Evolutionary conservation across 2,888 invertebrate genomes (phyloP), one percentile per base, ranked within the genome.

Genomic region (Dendrolimus pini): DNA sequence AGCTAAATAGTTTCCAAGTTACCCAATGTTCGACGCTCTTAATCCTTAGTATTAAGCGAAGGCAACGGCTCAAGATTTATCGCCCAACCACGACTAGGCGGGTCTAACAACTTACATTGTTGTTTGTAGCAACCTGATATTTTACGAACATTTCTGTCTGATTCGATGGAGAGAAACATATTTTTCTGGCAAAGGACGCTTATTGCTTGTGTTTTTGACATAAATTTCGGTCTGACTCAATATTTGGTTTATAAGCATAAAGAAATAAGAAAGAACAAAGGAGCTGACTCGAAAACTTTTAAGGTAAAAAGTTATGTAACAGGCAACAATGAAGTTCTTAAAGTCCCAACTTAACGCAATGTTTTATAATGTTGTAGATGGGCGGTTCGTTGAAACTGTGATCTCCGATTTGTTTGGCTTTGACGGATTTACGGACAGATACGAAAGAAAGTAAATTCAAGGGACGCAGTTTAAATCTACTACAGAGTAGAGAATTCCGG

Each of bases 61-160:
- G 78, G 77, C 77, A 74, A 66, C 75, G 74, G 76, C 75, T 78
- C 67, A 64, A 70, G 79, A 84, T 85, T 84, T 84, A 85, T 83
- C 71, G 78, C 63, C 65, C 56, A 64, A 71, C 69, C 75, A 71
- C 74, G 71, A 66, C 74, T 71, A 74, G 78, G 75, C 75, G 72
- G 72, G 70, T 73, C 68, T 68, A 74, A 75, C 80, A 77, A 74
- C 70, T 74, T 74, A 76, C 78, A 78, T 70, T 77, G 77, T 72
- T 75, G 70, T 75, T 71, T 67, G 65, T 69, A 64, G 75, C 68
- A 77, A 73, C 71, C 65, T 70, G 73, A 77, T 77, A 78, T 70
- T 72, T 72, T 65, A 66, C 68, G 66, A 69, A 47, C 47, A 47
- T 47, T 47, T 47, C 47, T 47, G 47, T 47, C 47, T 10, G 3